These are phyloP conservation scores for Dryas iulia DNA, from an alignment of 1,140 invertebrate genomes.

Conservation along the genomic window DNA sequence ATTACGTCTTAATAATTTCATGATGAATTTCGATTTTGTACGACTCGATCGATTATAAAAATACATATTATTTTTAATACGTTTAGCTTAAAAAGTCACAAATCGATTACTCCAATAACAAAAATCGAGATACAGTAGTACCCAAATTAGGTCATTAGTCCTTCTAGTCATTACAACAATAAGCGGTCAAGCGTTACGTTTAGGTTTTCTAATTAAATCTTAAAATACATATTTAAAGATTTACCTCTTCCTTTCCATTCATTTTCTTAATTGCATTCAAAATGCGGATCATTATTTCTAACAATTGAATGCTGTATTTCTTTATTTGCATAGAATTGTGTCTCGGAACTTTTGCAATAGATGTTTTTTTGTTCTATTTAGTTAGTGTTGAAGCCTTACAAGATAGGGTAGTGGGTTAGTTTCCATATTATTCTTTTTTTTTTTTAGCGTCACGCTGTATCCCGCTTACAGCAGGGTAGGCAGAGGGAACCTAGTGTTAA, in stretches of 20 bases:
- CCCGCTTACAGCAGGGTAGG: too few species aligned
- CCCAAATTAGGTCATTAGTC: background rate
- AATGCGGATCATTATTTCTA: slow-evolving; percentile 33
- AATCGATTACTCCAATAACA: too few species aligned
- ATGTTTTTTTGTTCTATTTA: background rate
- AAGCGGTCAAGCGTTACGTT: background rate
- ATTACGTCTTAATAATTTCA: too few species aligned
- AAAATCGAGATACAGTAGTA: background rate
- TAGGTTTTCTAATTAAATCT: background rate
- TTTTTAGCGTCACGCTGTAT: too few species aligned
- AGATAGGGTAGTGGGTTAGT: background rate
- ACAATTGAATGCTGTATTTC: slow-evolving; percentile 15
- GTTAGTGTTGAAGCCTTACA: background rate
- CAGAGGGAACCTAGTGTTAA: too few species aligned
- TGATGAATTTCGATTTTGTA: too few species aligned
- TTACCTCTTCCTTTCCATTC: slow-evolving; percentile 3
- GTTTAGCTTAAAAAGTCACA: too few species aligned
- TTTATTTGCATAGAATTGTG: slow-evolving; percentile 2
- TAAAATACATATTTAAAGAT: background rate
- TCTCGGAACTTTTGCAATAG: background rate
- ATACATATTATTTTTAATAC: too few species aligned
- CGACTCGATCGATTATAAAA: too few species aligned
- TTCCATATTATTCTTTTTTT: too few species aligned
- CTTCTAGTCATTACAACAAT: background rate
- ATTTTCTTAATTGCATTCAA: slow-evolving; percentile 30